Percentiles rank a stretch among this genome's conserved stretches.
Evolutionary conservation across 2,113 vertebrate species (phyloP).

Genomic region (Clarias magur): DNA sequence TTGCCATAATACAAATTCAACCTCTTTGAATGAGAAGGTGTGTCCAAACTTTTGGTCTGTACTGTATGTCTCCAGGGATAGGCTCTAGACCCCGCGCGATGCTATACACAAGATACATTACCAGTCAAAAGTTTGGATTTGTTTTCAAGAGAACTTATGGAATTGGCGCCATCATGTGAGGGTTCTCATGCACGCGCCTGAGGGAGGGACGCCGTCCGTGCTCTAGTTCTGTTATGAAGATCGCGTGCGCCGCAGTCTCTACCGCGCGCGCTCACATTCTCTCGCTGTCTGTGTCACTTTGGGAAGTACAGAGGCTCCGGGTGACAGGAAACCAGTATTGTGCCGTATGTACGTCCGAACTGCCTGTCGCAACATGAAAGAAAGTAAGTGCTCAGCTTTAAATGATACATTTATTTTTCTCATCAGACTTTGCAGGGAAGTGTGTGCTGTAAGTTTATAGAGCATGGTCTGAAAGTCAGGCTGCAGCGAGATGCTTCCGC

Average conservation of each 20-base stretch:
- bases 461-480: neutral
- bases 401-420: neutral
- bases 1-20: too few species aligned
- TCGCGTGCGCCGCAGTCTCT: neutral
- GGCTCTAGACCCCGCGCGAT: too few species aligned
- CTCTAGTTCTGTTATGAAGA: neutral
- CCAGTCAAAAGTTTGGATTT: too few species aligned
- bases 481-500: neutral
- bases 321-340: neutral
- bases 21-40: too few species aligned
- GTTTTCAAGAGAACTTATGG: too few species aligned
- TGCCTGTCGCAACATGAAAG: neutral
- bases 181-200: neutral
- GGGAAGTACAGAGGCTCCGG: neutral
- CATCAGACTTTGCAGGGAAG: neutral
- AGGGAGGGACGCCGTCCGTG: neutral
- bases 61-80: too few species aligned
- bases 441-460: neutral
- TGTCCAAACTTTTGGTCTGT: too few species aligned
- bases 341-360: neutral
- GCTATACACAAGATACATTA: too few species aligned
- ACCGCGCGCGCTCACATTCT: neutral
- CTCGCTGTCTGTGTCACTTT: neutral
- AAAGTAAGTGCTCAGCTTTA: neutral
- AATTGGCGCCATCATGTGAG: conserved; percentile 17